Evolutionary conservation across 2,888 invertebrate genomes (phyloP), one percentile per base, ranked within the genome.

Genomic region (Amphipyra tragopoginis): DNA sequence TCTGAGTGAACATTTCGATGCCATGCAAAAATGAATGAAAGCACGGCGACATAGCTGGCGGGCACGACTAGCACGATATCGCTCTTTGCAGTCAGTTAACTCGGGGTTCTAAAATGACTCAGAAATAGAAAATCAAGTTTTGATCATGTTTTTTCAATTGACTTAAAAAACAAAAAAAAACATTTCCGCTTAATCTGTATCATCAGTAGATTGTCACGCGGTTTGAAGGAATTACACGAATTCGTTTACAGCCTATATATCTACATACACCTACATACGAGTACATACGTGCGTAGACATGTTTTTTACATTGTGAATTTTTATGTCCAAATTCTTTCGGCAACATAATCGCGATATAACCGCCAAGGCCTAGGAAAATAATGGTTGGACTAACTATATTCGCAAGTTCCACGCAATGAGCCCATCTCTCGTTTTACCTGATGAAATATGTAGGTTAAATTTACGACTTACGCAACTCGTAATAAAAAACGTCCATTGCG

Each of bases 391-490:
- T 76, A 76, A 64, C 74, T 72, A 76, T 54, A 76, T 77, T 72
- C 48, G 61, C 51, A 60, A 75, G 65, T 72, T 55, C 45, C 77
- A 72, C 69, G 77, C 77, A 69, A 72, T 61, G 63, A 76, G 52
- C 63, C 74, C 61, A 74, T 76, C 72, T 72, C 76, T 61, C 52
- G 72, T 58, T 75, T 66, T 66, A 59, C 62, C 59, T 66, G 66
- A 73, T 75, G 76, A 73, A 75, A 75, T 73, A 75, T 75, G 76
- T 75, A 74, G 60, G 48, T 54, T 65, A 65, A 57, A 73, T 75
- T 73, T 73, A 71, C 57, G 76, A 72, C 56, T 72, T 75, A 71
- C 62, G 62, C 56, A 71, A 71, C 53, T 62, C 44, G 57, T 75
- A 65, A 75, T 72, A 71, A 65, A 74, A 65, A 71, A 60, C 29